Evolutionary conservation across 1,140 invertebrate genomes (phyloP).

Genomic region (Drosophila quadrilineata): DNA sequence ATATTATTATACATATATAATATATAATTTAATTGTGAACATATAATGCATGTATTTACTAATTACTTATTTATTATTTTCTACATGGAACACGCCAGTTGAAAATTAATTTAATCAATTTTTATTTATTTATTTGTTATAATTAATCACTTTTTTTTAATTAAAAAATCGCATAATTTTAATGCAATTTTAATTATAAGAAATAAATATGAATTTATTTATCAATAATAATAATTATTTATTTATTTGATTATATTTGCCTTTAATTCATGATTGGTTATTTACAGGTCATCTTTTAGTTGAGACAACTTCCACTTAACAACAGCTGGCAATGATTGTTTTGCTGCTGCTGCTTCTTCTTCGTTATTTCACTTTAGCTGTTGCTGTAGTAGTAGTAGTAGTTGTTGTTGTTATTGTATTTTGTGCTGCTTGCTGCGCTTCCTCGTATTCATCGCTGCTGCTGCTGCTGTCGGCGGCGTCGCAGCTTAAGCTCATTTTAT

Average conservation of each 20-base stretch:
- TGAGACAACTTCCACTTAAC: background rate
- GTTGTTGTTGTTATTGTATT: conserved; percentile 16
- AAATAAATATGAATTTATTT: no score
- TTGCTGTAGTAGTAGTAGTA: no score
- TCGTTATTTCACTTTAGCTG: conserved; percentile 60
- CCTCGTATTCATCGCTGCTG: conserved; percentile 41
- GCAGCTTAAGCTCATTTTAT: conserved; percentile 33
- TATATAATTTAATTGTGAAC: no score
- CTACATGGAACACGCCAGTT: no score
- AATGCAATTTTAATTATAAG: no score
- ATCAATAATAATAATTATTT: no score
- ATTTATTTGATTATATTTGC: background rate
- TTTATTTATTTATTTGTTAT: background rate
- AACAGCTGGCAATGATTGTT: conserved; percentile 13
- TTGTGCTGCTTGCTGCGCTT: conserved; percentile 50
- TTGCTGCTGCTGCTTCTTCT: no score
- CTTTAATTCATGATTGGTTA: no score
- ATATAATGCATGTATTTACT: no score
- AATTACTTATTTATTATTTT: no score
- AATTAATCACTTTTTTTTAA: no score
- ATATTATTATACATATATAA: background rate
- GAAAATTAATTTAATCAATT: background rate
- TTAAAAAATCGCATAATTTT: no score
- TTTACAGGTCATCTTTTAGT: conserved; percentile 22
- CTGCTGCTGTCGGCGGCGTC: conserved; percentile 36